Conservation (phyloP, 2,888 invertebrate genomes). For the Ophion slaviceki region DNA sequence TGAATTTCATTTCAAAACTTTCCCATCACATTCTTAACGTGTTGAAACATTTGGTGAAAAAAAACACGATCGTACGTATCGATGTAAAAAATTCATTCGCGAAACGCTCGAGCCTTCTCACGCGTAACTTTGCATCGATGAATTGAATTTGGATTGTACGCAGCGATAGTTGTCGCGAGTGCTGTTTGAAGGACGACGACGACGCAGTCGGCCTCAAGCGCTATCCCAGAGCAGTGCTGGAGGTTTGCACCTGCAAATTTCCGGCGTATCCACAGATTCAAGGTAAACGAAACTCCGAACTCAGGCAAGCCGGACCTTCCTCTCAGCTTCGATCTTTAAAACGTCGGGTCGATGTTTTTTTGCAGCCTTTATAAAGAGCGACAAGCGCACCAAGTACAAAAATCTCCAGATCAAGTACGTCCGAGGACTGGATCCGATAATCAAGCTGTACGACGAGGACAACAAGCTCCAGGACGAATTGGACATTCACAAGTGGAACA, state of each 20-base stretch:
- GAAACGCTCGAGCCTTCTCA: background rate
- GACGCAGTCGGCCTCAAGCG: constrained; percentile 87
- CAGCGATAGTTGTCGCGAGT: constrained; percentile 90
- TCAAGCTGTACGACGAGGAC: constrained; percentile 94
- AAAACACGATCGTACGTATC: too few species aligned
- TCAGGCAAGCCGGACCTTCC: background rate
- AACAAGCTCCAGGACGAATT: constrained; percentile 94
- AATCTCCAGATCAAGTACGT: constrained; percentile 97
- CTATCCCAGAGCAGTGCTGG: constrained; percentile 95
- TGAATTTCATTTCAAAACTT: too few species aligned
- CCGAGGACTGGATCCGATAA: constrained; percentile 96
- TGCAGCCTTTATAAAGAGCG: constrained; percentile 97
- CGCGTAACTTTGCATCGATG: background rate
- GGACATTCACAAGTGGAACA: constrained; percentile 99
- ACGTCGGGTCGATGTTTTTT: constrained; percentile 54
- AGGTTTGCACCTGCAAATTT: constrained; percentile 99
- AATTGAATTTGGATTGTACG: background rate
- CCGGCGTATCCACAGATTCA: constrained; percentile 99
- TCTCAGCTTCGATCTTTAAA: background rate
- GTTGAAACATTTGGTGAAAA: too few species aligned
- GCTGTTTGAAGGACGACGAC: constrained; percentile 90
- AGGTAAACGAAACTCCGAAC: constrained; percentile 82
- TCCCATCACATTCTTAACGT: too few species aligned
- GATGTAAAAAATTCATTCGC: background rate
- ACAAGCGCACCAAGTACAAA: constrained; percentile 94